A percentile compares a stretch with the other conserved stretches of the same genome.
Conservation (phyloP, 2,888 invertebrate species). For the Drosophila austrosaltans region DNA sequence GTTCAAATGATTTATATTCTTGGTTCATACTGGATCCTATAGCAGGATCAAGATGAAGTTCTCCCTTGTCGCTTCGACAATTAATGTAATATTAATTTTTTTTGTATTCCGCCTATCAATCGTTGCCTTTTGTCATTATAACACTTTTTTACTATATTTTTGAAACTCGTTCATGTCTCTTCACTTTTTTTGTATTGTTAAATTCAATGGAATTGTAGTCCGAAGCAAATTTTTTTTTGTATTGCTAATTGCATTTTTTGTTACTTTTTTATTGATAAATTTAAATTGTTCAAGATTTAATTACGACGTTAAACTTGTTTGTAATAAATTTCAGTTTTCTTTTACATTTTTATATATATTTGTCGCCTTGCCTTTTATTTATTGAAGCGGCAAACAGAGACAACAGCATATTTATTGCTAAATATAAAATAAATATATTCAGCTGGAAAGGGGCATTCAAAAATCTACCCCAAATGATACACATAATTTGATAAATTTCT, state of each 20-base stretch:
- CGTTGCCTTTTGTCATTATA: constrained; percentile 54
- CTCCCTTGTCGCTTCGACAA: not conserved
- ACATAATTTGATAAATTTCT: constrained; percentile 23
- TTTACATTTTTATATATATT: constrained; percentile 25
- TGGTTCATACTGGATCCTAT: constrained; percentile 13
- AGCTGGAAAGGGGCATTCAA: constrained; percentile 32
- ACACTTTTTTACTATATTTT: constrained; percentile 30
- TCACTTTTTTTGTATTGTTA: constrained; percentile 27
- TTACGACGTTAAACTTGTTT: constrained; percentile 22
- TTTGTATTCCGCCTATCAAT: constrained; percentile 41
- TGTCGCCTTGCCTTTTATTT: constrained; percentile 13
- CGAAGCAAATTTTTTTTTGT: constrained; percentile 34
- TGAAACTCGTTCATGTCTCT: constrained; percentile 8
- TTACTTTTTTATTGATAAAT: constrained; percentile 42
- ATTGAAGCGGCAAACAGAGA: constrained; percentile 17
- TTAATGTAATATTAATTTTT: not conserved
- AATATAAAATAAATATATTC: constrained; percentile 26
- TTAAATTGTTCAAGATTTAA: constrained; percentile 45
- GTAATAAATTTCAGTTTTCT: constrained; percentile 32
- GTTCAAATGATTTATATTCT: constrained; percentile 16
- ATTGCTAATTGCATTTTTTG: constrained; percentile 43
- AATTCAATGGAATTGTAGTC: constrained; percentile 30
- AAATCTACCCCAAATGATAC: constrained; percentile 29
- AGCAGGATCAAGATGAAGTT: constrained; percentile 11
- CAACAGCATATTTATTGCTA: constrained; percentile 7